phyloP scores from a whole-genome alignment of 2,888 invertebrate genomes.

The Tricholauxania praeusta region DNA sequence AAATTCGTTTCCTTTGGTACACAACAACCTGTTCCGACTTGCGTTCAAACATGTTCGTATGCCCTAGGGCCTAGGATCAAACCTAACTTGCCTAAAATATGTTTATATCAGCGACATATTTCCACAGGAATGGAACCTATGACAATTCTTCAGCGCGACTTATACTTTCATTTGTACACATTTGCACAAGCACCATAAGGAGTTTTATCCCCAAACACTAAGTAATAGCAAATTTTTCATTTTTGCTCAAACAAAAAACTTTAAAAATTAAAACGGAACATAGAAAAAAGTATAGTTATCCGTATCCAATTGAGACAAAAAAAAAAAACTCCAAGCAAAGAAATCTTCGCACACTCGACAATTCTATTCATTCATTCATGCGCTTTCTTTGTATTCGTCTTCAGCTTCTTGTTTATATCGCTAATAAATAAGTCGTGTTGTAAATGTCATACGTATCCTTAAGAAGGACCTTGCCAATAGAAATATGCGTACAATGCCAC shows the following conservation, averaged over 20 bases:
- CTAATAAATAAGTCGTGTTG: conserved; percentile 37
- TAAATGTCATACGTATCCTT: conserved; percentile 21
- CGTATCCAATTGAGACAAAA: conserved; percentile 27
- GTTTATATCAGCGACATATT: too few species aligned
- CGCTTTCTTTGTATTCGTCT: background rate
- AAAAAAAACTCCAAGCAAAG: background rate
- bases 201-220: background rate
- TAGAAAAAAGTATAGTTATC: background rate
- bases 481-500: conserved; percentile 50
- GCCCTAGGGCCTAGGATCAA: too few species aligned
- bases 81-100: too few species aligned
- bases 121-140: too few species aligned
- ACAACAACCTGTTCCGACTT: too few species aligned
- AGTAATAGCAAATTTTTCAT: too few species aligned
- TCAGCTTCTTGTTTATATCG: conserved; percentile 29
- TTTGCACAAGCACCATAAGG: conserved; percentile 1
- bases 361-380: conserved; percentile 3
- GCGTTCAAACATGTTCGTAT: too few species aligned
- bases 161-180: background rate
- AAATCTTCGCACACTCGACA: background rate
- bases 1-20: too few species aligned
- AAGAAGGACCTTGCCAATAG: conserved; percentile 43
- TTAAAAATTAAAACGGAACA: background rate
- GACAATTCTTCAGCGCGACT: background rate
- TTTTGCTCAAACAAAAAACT: background rate